Conservation (phyloP, 2,888 invertebrate species). For the Sceliomorpha sp. region DNA sequence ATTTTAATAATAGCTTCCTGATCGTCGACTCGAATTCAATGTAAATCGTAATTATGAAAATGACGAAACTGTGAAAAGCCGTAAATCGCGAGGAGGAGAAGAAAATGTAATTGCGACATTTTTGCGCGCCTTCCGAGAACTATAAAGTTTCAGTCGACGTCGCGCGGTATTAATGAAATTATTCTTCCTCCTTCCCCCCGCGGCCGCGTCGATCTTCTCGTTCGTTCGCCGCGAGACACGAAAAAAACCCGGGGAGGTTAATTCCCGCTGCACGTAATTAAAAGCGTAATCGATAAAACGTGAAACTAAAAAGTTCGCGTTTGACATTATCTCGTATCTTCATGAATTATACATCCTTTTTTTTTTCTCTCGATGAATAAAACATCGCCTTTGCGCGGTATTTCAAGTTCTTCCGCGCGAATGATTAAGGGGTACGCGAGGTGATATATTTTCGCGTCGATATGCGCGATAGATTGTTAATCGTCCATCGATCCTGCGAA, state of each 20-base stretch:
- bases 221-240: too few relatives aligned
- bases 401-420: neutral
- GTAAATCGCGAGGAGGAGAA: conserved; percentile 8
- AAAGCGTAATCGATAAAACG: too few relatives aligned
- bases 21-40: conserved; percentile 9
- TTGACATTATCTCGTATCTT: neutral
- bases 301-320: neutral
- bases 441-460: conserved; percentile 25
- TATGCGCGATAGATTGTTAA: conserved; percentile 43
- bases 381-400: conserved; percentile 1
- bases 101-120: conserved; percentile 9
- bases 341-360: conserved; percentile 1
- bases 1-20: conserved; percentile 9
- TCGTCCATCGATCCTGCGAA: conserved; percentile 46
- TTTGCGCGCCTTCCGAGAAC: conserved; percentile 17
- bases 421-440: neutral
- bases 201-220: too few relatives aligned
- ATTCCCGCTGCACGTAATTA: too few relatives aligned
- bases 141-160: conserved; percentile 4
- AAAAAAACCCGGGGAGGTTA: too few relatives aligned
- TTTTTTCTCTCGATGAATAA: conserved; percentile 1
- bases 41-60: conserved; percentile 19
- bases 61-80: conserved; percentile 7
- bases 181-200: too few relatives aligned
- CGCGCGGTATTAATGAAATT: conserved; percentile 18